Conservation (phyloP, 2,888 invertebrate species). For the Bimastos eiseni region DNA sequence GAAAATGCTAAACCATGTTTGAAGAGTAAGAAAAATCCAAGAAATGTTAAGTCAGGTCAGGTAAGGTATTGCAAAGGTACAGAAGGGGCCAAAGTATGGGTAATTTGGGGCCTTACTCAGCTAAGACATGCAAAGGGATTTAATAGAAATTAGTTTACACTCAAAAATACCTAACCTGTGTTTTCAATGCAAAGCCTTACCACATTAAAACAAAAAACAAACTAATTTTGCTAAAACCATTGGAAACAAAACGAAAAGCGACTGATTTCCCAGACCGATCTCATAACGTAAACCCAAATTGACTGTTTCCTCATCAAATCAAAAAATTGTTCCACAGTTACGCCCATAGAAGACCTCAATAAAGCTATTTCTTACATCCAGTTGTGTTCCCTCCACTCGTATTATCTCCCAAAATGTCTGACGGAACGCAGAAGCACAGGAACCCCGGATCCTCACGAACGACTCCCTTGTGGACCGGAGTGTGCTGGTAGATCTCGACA, state of each 20-base stretch:
- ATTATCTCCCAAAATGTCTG: neutral
- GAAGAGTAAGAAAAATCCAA: neutral
- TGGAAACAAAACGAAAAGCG: no score
- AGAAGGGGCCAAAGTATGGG: no score
- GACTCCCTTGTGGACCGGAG: slow-evolving; percentile 50
- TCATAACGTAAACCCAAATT: neutral
- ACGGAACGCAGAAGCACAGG: slow-evolving; percentile 31
- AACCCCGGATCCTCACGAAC: slow-evolving; percentile 24
- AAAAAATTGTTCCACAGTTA: no score
- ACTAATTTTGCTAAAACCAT: no score
- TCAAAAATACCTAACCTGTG: no score
- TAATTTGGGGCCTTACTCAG: no score
- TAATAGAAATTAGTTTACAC: no score
- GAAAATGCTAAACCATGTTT: neutral
- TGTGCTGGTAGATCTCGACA: slow-evolving; percentile 68
- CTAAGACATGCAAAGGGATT: no score
- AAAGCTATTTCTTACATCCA: neutral
- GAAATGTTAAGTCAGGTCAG: neutral
- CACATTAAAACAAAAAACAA: no score
- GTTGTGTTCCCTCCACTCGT: neutral
- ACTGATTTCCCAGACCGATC: neutral
- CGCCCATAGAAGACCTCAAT: neutral
- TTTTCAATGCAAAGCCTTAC: no score
- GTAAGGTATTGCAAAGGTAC: neutral
- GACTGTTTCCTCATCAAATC: no score